phyloP scores from a whole-genome alignment of 2,888 invertebrate species.

The Aspidapion aeneum region DNA sequence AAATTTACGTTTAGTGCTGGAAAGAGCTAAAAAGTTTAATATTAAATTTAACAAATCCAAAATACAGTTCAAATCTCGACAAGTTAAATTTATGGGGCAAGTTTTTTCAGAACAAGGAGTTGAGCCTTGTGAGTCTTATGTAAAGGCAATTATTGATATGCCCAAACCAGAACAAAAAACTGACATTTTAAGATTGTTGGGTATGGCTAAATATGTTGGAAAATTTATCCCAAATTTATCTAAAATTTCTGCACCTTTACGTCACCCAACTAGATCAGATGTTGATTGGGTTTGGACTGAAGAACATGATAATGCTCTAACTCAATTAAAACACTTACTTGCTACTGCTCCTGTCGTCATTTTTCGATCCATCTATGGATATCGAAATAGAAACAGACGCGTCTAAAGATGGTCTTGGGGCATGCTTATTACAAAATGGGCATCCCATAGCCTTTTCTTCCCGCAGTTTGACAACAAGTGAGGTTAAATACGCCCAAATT shows the following conservation, averaged over 20 bases:
- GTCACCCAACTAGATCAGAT: constrained; percentile 25
- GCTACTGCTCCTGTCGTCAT: background rate
- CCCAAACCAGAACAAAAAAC: too few relatives aligned
- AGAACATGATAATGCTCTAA: constrained; percentile 2
- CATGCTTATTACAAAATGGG: constrained; percentile 30
- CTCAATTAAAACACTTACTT: background rate
- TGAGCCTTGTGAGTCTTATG: constrained; percentile 15
- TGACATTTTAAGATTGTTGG: too few relatives aligned
- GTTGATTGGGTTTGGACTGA: background rate
- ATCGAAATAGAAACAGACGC: too few relatives aligned
- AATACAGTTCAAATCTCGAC: constrained; percentile 16
- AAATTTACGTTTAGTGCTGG: constrained; percentile 21
- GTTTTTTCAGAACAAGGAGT: constrained; percentile 20
- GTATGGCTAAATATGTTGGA: constrained; percentile 25
- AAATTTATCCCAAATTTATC: constrained; percentile 20
- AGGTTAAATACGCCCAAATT: constrained; percentile 41
- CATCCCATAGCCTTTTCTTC: too few relatives aligned
- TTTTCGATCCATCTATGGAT: too few relatives aligned
- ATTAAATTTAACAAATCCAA: constrained; percentile 22
- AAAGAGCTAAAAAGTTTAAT: constrained; percentile 22
- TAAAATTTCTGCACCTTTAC: constrained; percentile 21
- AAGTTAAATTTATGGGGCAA: constrained; percentile 21
- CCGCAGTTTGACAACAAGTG: constrained; percentile 32
- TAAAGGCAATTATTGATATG: constrained; percentile 27
- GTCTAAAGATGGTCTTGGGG: constrained; percentile 34